These are phyloP conservation scores for Myotis findleyi DNA, from an alignment of 2,797 vertebrate species.

Conservation along the genomic window DNA sequence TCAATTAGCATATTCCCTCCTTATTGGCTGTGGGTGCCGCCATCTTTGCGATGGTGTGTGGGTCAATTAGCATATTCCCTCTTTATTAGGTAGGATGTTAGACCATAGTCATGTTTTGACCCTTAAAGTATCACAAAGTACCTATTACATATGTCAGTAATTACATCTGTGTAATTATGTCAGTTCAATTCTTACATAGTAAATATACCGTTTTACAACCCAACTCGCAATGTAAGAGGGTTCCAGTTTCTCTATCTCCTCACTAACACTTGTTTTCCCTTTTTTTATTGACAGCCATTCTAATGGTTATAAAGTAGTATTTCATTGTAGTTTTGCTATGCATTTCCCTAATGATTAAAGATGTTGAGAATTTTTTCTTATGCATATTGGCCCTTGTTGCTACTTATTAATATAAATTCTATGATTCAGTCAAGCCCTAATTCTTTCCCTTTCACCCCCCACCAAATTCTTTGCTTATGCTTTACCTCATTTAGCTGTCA, in stretches of 20 bases:
- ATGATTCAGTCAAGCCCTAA: neutral
- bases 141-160: neutral
- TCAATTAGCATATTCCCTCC: too few species aligned
- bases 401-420: constrained; percentile 1
- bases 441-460: neutral
- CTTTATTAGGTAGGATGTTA: neutral
- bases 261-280: neutral
- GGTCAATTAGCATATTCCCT: too few species aligned
- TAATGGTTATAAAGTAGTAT: neutral
- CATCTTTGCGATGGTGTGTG: too few species aligned
- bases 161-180: neutral
- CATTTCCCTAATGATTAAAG: neutral
- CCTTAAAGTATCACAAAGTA: neutral
- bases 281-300: neutral
- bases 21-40: too few species aligned
- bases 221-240: neutral
- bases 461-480: neutral
- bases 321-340: neutral
- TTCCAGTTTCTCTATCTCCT: neutral
- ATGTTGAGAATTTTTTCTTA: neutral
- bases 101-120: neutral
- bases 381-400: neutral
- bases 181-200: neutral
- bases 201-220: neutral
- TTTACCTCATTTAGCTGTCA: neutral